Base-by-base conservation (phyloP, 92 coral and sea anemone genomes). In the Heteractis magnifica region DNA sequence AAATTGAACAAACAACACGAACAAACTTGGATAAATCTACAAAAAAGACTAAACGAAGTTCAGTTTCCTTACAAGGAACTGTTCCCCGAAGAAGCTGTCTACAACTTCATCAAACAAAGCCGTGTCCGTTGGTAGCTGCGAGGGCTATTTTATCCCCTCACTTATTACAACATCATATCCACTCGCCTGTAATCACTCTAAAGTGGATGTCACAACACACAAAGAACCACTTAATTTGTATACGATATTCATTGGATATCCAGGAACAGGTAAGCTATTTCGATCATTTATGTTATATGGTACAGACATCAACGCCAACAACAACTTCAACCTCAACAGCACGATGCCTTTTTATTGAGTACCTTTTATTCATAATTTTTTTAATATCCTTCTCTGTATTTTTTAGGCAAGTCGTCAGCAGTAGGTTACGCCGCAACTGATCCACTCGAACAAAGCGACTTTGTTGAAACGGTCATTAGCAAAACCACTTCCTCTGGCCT, bases 81-180 rank as follows among this genome's bases (percentile, higher is more conserved):
- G 34, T 86, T 86, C 64, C 59, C 86, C n/a, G 23, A 18, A n/a
- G 44, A 26, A 44, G 84, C 84, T 6, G 77, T 81, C 34, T 52
- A 80, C n/a, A 13, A 56, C 6, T 86, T 86, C 41, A 77, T 73
- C 5, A 41, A 72, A 8, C 80, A 80, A 80, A 65, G 91, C 88
- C 52, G 18, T 87, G 9, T 79, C 84, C 13, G 83, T 79, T 16
- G 82, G 88, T 64, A 85, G 91, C 51, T 88, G 89, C 49, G 91
- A 88, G 49, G 91, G 91, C 34, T 89, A 89, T 64, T 89, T 80
- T 70, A 77, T 89, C 5, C 89, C 92, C n/a, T 81, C 92, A 10
- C 72, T 89, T 60, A 7, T 89, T 1, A 89, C 92, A 12, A 89
- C 89, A 0, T 71, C 89, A 16, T 89, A 71, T 70, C 9, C 86